phyloP scores from a whole-genome alignment of 2,888 invertebrate species.

The Drymonia ruficornis region DNA sequence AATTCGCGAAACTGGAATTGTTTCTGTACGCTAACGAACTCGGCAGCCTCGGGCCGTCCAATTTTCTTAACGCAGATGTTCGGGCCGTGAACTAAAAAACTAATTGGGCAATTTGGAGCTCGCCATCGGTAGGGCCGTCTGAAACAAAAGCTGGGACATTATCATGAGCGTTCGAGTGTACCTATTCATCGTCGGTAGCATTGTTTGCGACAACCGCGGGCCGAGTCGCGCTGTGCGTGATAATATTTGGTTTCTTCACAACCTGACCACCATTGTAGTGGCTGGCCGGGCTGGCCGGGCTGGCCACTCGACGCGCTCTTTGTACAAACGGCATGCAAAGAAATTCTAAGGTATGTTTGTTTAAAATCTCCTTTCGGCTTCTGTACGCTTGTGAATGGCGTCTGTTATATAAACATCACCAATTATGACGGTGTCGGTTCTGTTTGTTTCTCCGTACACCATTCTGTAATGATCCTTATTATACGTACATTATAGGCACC shows the following conservation, averaged over 20 bases:
- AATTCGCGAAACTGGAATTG: slow-evolving; percentile 82
- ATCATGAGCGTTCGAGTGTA: slow-evolving; percentile 25
- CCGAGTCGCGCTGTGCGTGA: slow-evolving; percentile 73
- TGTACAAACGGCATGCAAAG: slow-evolving; percentile 64
- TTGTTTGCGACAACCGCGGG: slow-evolving; percentile 57
- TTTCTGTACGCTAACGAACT: slow-evolving; percentile 75
- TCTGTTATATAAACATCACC: slow-evolving; percentile 74
- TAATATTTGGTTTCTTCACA: slow-evolving; percentile 77
- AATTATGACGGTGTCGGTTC: slow-evolving; percentile 64
- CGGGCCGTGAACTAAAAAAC: slow-evolving; percentile 35
- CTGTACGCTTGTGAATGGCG: slow-evolving; percentile 75
- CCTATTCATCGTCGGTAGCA: slow-evolving; percentile 28
- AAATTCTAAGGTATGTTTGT: slow-evolving; percentile 75
- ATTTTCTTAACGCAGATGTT: slow-evolving; percentile 46
- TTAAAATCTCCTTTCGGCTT: slow-evolving; percentile 78
- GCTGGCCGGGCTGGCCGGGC: slow-evolving; percentile 54
- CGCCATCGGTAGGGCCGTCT: slow-evolving; percentile 29
- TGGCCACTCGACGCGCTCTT: slow-evolving; percentile 73
- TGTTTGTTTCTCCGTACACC: slow-evolving; percentile 44
- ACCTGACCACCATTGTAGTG: slow-evolving; percentile 65
- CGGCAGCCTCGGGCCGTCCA: slow-evolving; percentile 50
- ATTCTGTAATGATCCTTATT: slow-evolving; percentile 36
- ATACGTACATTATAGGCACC: slow-evolving; percentile 18
- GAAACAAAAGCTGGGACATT: slow-evolving; percentile 42
- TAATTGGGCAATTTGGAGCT: slow-evolving; percentile 35